These are phyloP conservation scores for Pitangus sulphuratus DNA, from an alignment of 2,797 vertebrate species.

Conservation along the genomic window DNA sequence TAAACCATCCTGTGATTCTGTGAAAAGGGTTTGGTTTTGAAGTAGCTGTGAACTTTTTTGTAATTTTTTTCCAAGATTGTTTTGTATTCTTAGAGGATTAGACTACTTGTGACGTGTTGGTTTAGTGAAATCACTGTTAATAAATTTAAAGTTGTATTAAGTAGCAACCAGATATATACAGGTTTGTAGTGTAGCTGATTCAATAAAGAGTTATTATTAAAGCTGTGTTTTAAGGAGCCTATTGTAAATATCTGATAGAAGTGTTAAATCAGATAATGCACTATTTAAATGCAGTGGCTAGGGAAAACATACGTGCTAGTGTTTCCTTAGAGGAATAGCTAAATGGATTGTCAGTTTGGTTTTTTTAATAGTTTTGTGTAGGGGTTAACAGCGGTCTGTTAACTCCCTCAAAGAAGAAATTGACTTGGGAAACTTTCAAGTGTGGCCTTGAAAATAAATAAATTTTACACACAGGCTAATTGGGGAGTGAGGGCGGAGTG, in stretches of 20 bases:
- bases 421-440: too few species aligned
- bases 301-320: neutral
- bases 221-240: neutral
- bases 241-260: neutral
- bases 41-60: neutral
- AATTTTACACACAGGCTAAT: too few species aligned
- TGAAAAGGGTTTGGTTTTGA: neutral
- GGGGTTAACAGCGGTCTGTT: too few species aligned
- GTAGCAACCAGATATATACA: neutral
- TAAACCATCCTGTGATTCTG: neutral
- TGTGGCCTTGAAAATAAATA: too few species aligned
- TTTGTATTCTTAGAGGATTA: neutral
- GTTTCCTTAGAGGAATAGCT: neutral
- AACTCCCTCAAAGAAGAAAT: too few species aligned
- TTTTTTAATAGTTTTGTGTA: neutral
- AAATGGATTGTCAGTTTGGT: neutral
- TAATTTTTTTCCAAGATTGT: neutral
- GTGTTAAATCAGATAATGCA: neutral
- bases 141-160: neutral
- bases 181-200: neutral
- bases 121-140: neutral
- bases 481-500: too few species aligned
- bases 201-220: neutral
- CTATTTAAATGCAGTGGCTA: neutral
- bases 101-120: neutral